Conservation (phyloP, 2,888 invertebrate species). For the Athalia rosae region DNA sequence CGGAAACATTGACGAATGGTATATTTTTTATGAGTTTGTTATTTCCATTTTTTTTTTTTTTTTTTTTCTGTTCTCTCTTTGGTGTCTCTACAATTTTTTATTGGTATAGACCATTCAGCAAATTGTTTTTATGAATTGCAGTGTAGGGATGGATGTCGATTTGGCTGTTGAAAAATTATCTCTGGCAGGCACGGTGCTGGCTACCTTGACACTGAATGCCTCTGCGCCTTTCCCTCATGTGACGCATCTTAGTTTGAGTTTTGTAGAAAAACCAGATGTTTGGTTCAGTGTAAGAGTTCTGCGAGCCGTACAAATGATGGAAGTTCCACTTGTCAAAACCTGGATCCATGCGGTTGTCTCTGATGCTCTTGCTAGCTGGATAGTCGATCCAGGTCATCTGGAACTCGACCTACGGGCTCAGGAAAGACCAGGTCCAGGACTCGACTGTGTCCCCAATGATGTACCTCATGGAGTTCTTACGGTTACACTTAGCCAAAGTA, state of each 20-base stretch:
- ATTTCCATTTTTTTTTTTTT: too few relatives aligned
- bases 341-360: conserved; percentile 76
- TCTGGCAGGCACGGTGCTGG: conserved; percentile 73
- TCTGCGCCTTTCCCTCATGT: conserved; percentile 76
- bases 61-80: too few relatives aligned
- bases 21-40: too few relatives aligned
- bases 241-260: conserved; percentile 73
- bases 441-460: conserved; percentile 62
- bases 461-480: conserved; percentile 73
- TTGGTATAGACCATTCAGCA: background rate
- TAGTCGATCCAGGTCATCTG: conserved; percentile 73
- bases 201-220: conserved; percentile 73
- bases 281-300: conserved; percentile 75
- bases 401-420: conserved; percentile 67
- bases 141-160: conserved; percentile 75
- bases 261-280: conserved; percentile 75
- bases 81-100: too few relatives aligned
- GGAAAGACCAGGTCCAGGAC: conserved; percentile 67
- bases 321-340: conserved; percentile 75
- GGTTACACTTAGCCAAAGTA: conserved; percentile 68
- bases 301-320: conserved; percentile 75
- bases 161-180: conserved; percentile 75
- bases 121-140: conserved; percentile 54
- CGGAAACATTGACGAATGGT: too few relatives aligned
- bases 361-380: conserved; percentile 73